Percentiles rank a stretch among this genome's conserved stretches.
phyloP scores from a whole-genome alignment of 2,113 vertebrate species.

The Epinephelus fuscoguttatus region DNA sequence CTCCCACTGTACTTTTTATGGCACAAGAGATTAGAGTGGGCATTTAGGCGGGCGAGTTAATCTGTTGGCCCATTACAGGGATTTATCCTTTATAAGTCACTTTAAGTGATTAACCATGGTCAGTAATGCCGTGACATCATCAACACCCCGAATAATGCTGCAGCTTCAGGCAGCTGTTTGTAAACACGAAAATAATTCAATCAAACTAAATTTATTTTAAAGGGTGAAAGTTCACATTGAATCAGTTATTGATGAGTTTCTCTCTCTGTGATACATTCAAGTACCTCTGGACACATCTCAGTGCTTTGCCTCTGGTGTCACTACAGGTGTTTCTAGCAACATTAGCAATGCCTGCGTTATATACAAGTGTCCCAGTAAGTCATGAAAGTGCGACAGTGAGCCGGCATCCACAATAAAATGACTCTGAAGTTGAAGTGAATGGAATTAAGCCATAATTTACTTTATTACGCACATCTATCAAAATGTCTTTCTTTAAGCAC shows the following conservation, averaged over 20 bases:
- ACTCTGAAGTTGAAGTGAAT: no score
- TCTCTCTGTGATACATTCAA: not conserved
- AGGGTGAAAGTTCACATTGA: not conserved
- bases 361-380: no score
- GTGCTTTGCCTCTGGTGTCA: not conserved
- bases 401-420: no score
- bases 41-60: slow-evolving; percentile 47
- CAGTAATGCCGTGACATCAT: slow-evolving; percentile 51
- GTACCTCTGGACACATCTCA: not conserved
- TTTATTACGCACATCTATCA: no score
- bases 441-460: no score
- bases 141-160: slow-evolving; percentile 3
- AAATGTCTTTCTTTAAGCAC: no score
- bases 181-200: not conserved
- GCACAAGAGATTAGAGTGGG: slow-evolving; percentile 24
- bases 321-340: not conserved
- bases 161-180: slow-evolving; percentile 7
- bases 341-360: not conserved
- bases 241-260: not conserved
- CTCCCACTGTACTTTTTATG: slow-evolving; percentile 29
- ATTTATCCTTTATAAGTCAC: slow-evolving; percentile 48
- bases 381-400: no score
- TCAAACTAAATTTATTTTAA: not conserved
- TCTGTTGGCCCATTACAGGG: slow-evolving; percentile 52
- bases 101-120: slow-evolving; percentile 52